phyloP scores from a whole-genome alignment of 2,113 vertebrate species.

The Opisthocomus hoazin region DNA sequence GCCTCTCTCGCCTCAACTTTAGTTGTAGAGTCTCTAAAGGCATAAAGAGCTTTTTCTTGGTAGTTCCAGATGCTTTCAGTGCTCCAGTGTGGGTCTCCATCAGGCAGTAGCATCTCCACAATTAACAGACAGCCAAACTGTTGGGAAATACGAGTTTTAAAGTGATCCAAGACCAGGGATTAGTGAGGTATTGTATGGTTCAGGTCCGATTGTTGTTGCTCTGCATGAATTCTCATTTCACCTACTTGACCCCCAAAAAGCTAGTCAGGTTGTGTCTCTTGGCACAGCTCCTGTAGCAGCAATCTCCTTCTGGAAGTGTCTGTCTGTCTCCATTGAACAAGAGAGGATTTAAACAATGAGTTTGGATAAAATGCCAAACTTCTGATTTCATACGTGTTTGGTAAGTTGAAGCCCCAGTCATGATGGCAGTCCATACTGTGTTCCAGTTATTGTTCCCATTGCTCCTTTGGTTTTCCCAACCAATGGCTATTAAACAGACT shows the following conservation, averaged over 20 bases:
- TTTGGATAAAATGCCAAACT: not conserved
- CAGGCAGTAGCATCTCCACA: not conserved
- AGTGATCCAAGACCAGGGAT: not conserved
- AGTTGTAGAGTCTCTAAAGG: not conserved
- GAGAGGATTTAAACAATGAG: not conserved
- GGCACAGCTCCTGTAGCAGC: not conserved
- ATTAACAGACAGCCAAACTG: not conserved
- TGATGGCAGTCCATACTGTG: not conserved
- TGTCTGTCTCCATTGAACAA: not conserved
- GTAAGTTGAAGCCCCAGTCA: not conserved
- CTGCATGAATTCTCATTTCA: not conserved
- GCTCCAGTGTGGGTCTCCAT: not conserved
- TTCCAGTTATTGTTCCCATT: not conserved
- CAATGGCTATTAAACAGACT: not conserved
- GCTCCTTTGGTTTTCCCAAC: not conserved
- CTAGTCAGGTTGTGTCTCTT: not conserved
- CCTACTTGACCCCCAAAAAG: not conserved
- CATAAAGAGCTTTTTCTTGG: not conserved
- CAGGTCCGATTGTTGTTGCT: not conserved
- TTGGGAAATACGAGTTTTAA: not conserved
- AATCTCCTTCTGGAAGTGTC: not conserved
- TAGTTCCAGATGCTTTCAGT: not conserved
- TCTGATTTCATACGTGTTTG: not conserved
- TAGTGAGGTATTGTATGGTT: not conserved
- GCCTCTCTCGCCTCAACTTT: not conserved